Evolutionary conservation across 1,140 invertebrate genomes (phyloP).

Genomic region (Zaprionus vittiger): DNA sequence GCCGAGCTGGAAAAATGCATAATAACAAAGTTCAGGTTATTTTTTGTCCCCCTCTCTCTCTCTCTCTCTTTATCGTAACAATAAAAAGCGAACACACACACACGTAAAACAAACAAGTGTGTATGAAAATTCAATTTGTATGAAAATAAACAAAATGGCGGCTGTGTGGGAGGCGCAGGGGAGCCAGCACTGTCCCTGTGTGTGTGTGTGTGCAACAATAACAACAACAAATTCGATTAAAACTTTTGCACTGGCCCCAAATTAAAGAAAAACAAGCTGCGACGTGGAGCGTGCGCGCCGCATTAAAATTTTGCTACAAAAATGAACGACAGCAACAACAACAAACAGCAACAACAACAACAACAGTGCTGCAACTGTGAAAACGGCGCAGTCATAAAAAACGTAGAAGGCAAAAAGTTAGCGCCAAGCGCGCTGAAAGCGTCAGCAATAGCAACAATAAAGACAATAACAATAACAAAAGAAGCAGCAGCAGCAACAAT

Average conservation of each 20-base stretch:
- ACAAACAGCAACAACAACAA: slow-evolving; percentile 21
- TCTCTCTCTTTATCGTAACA: slow-evolving; percentile 6
- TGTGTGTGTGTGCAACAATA: slow-evolving; percentile 48
- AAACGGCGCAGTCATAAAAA: slow-evolving; percentile 47
- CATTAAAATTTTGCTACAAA: slow-evolving; percentile 29
- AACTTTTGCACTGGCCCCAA: slow-evolving; percentile 65
- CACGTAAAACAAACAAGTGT: slow-evolving; percentile 32
- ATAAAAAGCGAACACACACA: slow-evolving; percentile 30
- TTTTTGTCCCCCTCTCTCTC: too few species aligned
- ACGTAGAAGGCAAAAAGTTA: slow-evolving; percentile 43
- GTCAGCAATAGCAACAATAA: slow-evolving; percentile 23
- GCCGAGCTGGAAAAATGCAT: slow-evolving; percentile 58
- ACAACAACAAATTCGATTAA: slow-evolving; percentile 77
- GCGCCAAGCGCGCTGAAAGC: slow-evolving; percentile 42
- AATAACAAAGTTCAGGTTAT: slow-evolving; percentile 27
- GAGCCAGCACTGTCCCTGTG: not conserved
- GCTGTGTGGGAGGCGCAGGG: slow-evolving; percentile 25
- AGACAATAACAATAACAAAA: slow-evolving; percentile 28
- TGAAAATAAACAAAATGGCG: slow-evolving; percentile 74
- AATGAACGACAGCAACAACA: slow-evolving; percentile 8
- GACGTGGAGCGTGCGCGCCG: slow-evolving; percentile 8
- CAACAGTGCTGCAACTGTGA: slow-evolving; percentile 32
- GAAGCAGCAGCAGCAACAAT: slow-evolving; percentile 10
- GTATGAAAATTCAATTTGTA: slow-evolving; percentile 66
- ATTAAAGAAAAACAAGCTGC: slow-evolving; percentile 78